These are phyloP conservation scores for Miichthys miiuy DNA, from an alignment of 2,797 vertebrate species.

Conservation along the genomic window DNA sequence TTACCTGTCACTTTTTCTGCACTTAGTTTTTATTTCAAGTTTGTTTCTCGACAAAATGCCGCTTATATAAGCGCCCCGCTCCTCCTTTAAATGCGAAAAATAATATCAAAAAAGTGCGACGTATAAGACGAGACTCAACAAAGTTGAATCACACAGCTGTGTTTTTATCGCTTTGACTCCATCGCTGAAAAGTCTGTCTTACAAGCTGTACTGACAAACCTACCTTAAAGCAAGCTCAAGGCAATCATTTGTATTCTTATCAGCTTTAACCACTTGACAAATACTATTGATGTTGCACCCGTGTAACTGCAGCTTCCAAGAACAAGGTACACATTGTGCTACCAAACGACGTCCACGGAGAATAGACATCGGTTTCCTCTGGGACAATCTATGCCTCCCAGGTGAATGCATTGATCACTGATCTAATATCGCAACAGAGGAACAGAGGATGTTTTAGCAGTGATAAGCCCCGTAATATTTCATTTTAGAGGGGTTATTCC, in stretches of 20 bases:
- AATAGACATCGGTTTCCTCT: constrained; percentile 48
- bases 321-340: constrained; percentile 47
- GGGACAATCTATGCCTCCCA: constrained; percentile 51
- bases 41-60: not conserved
- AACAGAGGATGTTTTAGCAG: constrained; percentile 21
- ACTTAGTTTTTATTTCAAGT: not conserved
- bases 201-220: constrained; percentile 71
- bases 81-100: not conserved
- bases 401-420: constrained; percentile 52
- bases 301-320: constrained; percentile 57
- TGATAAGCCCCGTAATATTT: constrained; percentile 1
- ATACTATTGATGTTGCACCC: constrained; percentile 74
- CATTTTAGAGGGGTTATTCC: constrained; percentile 35
- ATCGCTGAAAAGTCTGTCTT: constrained; percentile 49
- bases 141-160: constrained; percentile 48
- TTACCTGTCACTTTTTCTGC: not conserved
- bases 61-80: not conserved
- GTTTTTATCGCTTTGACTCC: constrained; percentile 63
- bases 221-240: constrained; percentile 71
- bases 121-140: constrained; percentile 17
- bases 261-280: constrained; percentile 78
- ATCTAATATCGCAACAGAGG: constrained; percentile 29
- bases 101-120: not conserved
- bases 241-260: constrained; percentile 79
- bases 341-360: constrained; percentile 44